Percentiles rank a stretch among this genome's conserved stretches.
Evolutionary conservation across 2,113 vertebrate species (phyloP).

Genomic region (Garra rufa): DNA sequence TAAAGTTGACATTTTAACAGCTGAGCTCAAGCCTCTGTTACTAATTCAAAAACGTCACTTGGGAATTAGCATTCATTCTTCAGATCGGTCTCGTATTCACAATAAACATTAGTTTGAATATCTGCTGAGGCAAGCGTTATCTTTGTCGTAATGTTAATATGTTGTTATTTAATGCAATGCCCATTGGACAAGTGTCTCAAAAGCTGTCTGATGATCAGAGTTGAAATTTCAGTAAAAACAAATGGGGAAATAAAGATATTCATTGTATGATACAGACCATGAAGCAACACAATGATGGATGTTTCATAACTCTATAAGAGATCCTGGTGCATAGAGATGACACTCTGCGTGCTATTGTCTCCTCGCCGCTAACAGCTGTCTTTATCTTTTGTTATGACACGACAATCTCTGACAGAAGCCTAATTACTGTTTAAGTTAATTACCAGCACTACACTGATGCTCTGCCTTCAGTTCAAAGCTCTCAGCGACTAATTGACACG

Average conservation of each 20-base stretch:
- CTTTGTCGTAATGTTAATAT: too few relatives aligned
- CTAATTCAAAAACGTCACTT: too few relatives aligned
- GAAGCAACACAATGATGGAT: not conserved
- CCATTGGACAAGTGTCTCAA: not conserved
- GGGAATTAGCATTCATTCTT: too few relatives aligned
- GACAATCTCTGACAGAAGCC: conserved; percentile 19
- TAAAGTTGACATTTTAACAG: too few relatives aligned
- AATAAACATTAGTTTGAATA: too few relatives aligned
- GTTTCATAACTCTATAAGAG: not conserved
- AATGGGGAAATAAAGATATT: conserved; percentile 1
- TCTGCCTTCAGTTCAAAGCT: conserved; percentile 26
- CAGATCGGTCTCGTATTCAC: too few relatives aligned
- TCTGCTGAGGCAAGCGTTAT: too few relatives aligned
- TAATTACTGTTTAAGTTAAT: conserved; percentile 51
- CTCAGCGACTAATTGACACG: conserved; percentile 19
- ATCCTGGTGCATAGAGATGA: not conserved
- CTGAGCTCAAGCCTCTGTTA: too few relatives aligned
- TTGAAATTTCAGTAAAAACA: not conserved
- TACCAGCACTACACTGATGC: conserved; percentile 39
- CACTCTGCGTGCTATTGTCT: not conserved
- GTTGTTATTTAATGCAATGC: not conserved
- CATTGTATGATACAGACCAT: not conserved
- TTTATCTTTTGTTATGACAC: conserved; percentile 32
- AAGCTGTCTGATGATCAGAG: not conserved
- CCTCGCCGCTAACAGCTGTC: conserved; percentile 5